Evolutionary conservation across 2,797 vertebrate species (phyloP).

Genomic region (Rhinoraja longicauda): DNA sequence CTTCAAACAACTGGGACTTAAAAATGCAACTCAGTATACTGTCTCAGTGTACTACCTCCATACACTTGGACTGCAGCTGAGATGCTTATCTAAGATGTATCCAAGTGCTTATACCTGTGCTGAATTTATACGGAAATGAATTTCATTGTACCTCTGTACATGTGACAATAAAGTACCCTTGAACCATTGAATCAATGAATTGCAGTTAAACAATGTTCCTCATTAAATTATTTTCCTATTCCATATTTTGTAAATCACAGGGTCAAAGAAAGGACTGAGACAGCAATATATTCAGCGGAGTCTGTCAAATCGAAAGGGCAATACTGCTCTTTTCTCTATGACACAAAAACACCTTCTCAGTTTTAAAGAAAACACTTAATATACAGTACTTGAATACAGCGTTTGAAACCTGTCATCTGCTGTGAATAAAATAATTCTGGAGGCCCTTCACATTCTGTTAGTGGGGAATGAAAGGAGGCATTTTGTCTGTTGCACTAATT

Average conservation of each 20-base stretch:
- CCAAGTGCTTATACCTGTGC: too few relatives aligned
- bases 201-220: too few relatives aligned
- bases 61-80: too few relatives aligned
- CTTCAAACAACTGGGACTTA: too few relatives aligned
- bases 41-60: too few relatives aligned
- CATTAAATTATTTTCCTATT: background rate
- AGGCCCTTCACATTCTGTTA: background rate
- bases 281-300: background rate
- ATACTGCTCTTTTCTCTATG: background rate
- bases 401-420: background rate
- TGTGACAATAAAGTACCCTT: too few relatives aligned
- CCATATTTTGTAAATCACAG: background rate
- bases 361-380: background rate
- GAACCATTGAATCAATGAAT: too few relatives aligned
- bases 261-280: background rate
- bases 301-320: background rate
- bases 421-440: background rate
- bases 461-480: background rate
- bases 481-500: background rate
- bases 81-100: too few relatives aligned
- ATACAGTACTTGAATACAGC: background rate
- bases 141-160: too few relatives aligned
- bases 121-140: too few relatives aligned
- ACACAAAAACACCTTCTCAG: background rate
- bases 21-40: too few relatives aligned